Percentiles rank a stretch among this genome's conserved stretches.
These are phyloP conservation scores for Augochlora pura DNA, from an alignment of 1,140 invertebrate species.

Conservation along the genomic window DNA sequence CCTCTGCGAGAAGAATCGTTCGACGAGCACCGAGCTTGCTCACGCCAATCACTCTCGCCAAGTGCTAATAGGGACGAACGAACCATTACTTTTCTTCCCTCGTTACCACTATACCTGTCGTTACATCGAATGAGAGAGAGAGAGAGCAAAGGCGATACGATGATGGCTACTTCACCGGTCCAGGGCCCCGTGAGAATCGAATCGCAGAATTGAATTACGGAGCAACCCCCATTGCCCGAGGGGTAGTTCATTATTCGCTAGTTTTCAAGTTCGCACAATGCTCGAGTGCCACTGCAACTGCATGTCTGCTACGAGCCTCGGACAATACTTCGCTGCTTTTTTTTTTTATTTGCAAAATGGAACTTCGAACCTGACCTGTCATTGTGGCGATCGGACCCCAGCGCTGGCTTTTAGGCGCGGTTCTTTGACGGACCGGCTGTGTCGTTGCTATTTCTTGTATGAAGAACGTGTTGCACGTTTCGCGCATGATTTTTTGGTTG, in stretches of 20 bases:
- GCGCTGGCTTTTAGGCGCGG: too few species aligned
- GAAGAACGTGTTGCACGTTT: too few species aligned
- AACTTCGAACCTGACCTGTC: too few species aligned
- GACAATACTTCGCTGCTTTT: too few species aligned
- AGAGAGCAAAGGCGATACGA: conserved; percentile 47
- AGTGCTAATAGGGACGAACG: conserved; percentile 48
- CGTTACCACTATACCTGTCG: conserved; percentile 49
- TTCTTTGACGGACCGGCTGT: too few species aligned
- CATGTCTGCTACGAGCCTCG: too few species aligned
- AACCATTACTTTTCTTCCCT: conserved; percentile 7
- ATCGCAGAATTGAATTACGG: conserved; percentile 54
- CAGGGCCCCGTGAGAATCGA: conserved; percentile 60
- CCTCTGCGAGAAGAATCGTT: conserved; percentile 48
- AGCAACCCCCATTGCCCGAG: conserved; percentile 43
- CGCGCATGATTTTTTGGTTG: too few species aligned
- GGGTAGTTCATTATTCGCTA: conserved; percentile 59
- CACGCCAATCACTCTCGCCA: conserved; percentile 52
- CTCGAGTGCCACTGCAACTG: too few species aligned
- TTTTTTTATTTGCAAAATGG: too few species aligned
- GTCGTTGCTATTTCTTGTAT: too few species aligned
- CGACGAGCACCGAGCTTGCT: conserved; percentile 28
- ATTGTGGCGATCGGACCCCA: too few species aligned
- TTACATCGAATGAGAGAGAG: too few species aligned
- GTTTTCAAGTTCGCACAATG: conserved; percentile 21
- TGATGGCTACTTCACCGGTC: conserved; percentile 51